These are phyloP conservation scores for Holotrichia oblita DNA, from an alignment of 1,140 invertebrate species.

Conservation along the genomic window DNA sequence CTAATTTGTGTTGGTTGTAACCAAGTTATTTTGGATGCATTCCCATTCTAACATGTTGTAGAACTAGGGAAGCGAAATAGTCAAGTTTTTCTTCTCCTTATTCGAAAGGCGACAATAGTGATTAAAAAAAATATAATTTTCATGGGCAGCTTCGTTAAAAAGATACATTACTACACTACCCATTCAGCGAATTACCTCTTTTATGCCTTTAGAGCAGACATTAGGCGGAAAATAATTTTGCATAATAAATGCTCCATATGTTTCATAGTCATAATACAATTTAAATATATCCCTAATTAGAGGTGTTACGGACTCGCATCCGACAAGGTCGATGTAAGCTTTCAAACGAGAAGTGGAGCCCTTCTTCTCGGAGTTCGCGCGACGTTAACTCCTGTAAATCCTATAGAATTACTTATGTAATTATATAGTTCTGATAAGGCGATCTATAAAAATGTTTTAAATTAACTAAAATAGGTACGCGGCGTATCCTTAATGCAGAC, in stretches of 20 bases:
- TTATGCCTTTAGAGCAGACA: neutral
- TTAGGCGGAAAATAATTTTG: slow-evolving; percentile 27
- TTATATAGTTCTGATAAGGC: slow-evolving; percentile 15
- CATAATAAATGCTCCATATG: slow-evolving; percentile 30
- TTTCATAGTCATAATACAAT: slow-evolving; percentile 33
- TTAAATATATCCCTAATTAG: slow-evolving; percentile 24
- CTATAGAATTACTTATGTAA: slow-evolving; percentile 29
- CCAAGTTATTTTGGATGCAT: no score
- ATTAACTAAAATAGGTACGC: slow-evolving; percentile 30
- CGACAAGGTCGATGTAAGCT: slow-evolving; percentile 5
- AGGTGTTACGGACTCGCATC: slow-evolving; percentile 2
- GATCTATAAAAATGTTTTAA: slow-evolving; percentile 35
- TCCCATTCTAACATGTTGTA: no score
- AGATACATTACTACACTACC: no score
- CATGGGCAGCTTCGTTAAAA: no score
- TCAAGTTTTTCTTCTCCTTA: no score
- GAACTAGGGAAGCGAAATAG: no score
- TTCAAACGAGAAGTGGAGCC: neutral
- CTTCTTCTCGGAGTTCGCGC: neutral
- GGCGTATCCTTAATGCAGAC: slow-evolving; percentile 1
- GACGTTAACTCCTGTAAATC: slow-evolving; percentile 30
- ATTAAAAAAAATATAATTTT: no score
- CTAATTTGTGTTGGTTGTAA: no score
- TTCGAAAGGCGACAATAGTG: no score
- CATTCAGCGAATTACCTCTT: neutral